phyloP scores from a whole-genome alignment of 2,888 invertebrate genomes.

The Nebria salina region DNA sequence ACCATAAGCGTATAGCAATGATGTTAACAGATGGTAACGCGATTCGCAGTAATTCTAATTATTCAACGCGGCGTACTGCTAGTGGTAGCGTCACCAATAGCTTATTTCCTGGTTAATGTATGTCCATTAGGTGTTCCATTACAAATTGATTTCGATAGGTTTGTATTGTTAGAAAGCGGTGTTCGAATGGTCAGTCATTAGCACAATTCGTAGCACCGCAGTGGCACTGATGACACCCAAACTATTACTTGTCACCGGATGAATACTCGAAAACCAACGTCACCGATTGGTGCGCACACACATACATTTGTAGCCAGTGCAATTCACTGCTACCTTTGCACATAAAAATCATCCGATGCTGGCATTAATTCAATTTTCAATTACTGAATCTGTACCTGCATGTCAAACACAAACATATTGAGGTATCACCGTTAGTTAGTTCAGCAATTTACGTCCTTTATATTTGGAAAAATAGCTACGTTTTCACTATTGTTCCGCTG shows the following conservation, averaged over 20 bases:
- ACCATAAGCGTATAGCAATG: conserved; percentile 3
- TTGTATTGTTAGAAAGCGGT: conserved; percentile 41
- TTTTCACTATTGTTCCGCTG: not conserved
- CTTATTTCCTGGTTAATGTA: conserved; percentile 41
- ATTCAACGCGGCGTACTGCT: conserved; percentile 22
- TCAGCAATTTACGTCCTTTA: not conserved
- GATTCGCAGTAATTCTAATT: conserved; percentile 40
- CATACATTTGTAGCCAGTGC: not conserved
- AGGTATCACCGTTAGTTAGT: not conserved
- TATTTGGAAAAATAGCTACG: not conserved
- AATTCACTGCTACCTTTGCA: not conserved
- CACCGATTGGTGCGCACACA: not conserved
- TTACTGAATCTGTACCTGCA: not conserved
- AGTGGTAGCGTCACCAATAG: conserved; percentile 28
- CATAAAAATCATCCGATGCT: not conserved
- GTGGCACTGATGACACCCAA: conserved; percentile 21
- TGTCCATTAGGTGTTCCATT: conserved; percentile 37
- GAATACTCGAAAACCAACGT: not conserved
- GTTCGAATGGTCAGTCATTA: conserved; percentile 37
- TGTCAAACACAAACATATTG: not conserved
- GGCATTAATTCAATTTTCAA: not conserved
- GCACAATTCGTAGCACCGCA: conserved; percentile 19
- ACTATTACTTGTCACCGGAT: not conserved
- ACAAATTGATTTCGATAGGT: conserved; percentile 45
- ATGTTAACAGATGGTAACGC: conserved; percentile 36